Percentiles rank a stretch among this genome's conserved stretches.
Evolutionary conservation across 2,113 vertebrate species (phyloP).

Genomic region (Argyrosomus japonicus): DNA sequence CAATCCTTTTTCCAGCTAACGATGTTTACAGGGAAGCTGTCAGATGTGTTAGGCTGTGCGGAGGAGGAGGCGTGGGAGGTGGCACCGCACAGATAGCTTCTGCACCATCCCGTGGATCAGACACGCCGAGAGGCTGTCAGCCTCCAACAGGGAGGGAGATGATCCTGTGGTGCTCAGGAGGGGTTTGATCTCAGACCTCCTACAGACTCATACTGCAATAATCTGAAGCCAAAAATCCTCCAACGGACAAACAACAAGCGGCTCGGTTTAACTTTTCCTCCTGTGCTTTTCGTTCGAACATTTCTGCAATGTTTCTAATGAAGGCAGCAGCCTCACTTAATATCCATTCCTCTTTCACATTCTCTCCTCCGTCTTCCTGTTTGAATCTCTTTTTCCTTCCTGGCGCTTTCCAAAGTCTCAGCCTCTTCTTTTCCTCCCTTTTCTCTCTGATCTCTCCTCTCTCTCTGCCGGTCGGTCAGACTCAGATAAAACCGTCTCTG

Average conservation of each 20-base stretch:
- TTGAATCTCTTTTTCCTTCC: neutral
- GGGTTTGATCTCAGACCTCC: slow-evolving; percentile 15
- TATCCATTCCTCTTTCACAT: no score
- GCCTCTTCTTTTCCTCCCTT: neutral
- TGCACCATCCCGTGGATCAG: slow-evolving; percentile 29
- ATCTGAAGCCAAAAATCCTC: slow-evolving; percentile 2
- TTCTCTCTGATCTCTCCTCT: neutral
- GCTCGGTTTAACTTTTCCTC: neutral
- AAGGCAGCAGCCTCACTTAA: no score
- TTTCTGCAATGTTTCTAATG: neutral
- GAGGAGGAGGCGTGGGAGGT: neutral
- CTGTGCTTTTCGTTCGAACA: neutral
- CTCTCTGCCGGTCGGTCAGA: slow-evolving; percentile 3
- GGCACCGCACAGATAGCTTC: neutral
- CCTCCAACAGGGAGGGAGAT: neutral
- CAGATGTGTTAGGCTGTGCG: slow-evolving; percentile 5
- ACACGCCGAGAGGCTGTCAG: neutral
- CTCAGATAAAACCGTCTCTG: slow-evolving; percentile 11
- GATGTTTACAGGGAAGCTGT: slow-evolving; percentile 35
- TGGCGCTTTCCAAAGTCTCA: neutral
- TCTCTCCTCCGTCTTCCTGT: neutral
- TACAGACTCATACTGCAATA: neutral
- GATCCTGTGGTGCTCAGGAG: neutral
- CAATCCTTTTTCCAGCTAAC: slow-evolving; percentile 31
- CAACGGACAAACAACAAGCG: neutral